Conservation (phyloP, 2,888 invertebrate species). For the Trichacis sp. region DNA sequence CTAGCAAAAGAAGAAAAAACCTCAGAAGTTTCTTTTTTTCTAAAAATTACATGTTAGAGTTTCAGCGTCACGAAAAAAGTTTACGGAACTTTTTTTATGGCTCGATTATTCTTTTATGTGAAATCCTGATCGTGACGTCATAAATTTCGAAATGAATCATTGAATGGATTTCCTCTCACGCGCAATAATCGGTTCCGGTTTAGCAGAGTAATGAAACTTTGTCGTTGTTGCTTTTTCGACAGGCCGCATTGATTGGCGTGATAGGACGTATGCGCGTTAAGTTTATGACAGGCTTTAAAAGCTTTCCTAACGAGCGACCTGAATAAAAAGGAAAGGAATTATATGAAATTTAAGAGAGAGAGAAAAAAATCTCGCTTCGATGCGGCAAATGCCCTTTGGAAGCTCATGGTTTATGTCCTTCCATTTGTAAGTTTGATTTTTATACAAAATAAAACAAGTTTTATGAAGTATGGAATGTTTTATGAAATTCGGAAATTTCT, state of each 20-base stretch:
- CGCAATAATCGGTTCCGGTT: conserved; percentile 31
- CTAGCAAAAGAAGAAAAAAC: not conserved
- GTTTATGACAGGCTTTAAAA: conserved; percentile 35
- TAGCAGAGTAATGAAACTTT: conserved; percentile 22
- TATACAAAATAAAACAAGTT: no score
- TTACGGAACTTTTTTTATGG: not conserved
- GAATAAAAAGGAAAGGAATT: conserved; percentile 15
- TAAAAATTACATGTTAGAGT: no score
- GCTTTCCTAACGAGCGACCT: conserved; percentile 39
- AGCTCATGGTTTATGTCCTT: no score
- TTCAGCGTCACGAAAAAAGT: not conserved
- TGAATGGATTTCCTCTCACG: not conserved
- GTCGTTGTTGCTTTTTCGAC: conserved; percentile 34
- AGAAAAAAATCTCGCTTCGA: no score
- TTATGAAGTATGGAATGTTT: no score
- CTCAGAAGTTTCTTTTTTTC: no score
- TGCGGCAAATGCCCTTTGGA: no score
- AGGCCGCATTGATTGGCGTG: conserved; percentile 35
- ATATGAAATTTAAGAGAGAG: no score
- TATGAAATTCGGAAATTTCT: no score
- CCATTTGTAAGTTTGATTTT: no score
- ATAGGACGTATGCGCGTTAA: conserved; percentile 24
- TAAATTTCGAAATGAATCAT: not conserved
- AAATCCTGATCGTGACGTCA: not conserved
- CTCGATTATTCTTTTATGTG: not conserved